phyloP scores from a whole-genome alignment of 2,797 vertebrate genomes.

The Paratrypauchen microcephalus region DNA sequence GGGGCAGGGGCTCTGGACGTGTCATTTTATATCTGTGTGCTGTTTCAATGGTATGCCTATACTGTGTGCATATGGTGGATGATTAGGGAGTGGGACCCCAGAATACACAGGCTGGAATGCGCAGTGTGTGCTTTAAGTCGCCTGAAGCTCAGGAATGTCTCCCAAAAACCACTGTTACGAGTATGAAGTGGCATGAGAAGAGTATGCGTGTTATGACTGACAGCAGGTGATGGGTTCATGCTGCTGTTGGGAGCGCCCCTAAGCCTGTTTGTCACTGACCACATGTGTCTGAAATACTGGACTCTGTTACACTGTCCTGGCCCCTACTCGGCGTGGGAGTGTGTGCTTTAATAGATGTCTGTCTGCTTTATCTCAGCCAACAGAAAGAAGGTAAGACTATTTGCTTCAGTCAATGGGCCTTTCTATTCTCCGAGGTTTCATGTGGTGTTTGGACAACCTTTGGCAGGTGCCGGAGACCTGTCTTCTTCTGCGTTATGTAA shows the following conservation, averaged over 20 bases:
- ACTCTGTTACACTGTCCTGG: slow-evolving; percentile 11
- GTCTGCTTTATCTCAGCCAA: slow-evolving; percentile 58
- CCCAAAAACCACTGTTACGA: slow-evolving; percentile 57
- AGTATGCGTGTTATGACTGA: slow-evolving; percentile 52
- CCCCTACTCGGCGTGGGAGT: slow-evolving; percentile 19
- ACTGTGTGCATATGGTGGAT: slow-evolving; percentile 60
- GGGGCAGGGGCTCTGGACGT: slow-evolving; percentile 16
- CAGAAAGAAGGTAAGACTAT: slow-evolving; percentile 44
- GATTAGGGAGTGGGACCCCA: slow-evolving; percentile 71
- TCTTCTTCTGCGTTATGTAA: slow-evolving; percentile 42
- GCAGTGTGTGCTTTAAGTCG: slow-evolving; percentile 65
- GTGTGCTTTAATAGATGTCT: slow-evolving; percentile 50
- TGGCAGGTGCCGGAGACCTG: slow-evolving; percentile 55
- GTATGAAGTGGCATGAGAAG: slow-evolving; percentile 53
- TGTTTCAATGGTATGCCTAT: slow-evolving; percentile 47
- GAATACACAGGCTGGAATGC: slow-evolving; percentile 72
- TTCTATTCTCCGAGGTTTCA: slow-evolving; percentile 53
- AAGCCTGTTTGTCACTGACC: slow-evolving; percentile 28
- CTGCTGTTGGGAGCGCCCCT: slow-evolving; percentile 35
- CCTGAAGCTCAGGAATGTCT: slow-evolving; percentile 60
- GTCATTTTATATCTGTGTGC: slow-evolving; percentile 34
- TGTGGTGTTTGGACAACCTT: slow-evolving; percentile 58
- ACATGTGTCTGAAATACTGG: slow-evolving; percentile 22
- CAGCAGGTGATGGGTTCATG: slow-evolving; percentile 66
- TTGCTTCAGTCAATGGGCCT: slow-evolving; percentile 50